Evolutionary conservation across 2,888 invertebrate genomes (phyloP).

Genomic region (Leucania comma): DNA sequence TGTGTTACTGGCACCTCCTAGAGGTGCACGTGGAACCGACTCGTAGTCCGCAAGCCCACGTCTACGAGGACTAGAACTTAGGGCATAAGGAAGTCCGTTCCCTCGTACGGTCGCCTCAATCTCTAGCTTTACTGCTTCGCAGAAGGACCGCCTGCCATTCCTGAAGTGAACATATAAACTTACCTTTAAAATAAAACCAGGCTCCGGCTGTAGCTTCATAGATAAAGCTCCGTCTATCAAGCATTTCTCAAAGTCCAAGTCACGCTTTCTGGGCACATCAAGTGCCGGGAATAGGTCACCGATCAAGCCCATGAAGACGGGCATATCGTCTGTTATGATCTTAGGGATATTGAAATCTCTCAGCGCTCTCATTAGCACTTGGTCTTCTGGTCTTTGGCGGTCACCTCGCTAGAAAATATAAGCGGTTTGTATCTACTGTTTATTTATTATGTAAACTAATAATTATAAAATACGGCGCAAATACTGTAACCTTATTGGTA

Average conservation of each 20-base stretch:
- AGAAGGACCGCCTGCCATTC: too few relatives aligned
- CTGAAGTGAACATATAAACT: background rate
- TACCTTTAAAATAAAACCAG: slow-evolving; percentile 96
- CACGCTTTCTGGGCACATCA: slow-evolving; percentile 97
- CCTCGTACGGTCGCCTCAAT: too few relatives aligned
- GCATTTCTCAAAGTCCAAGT: slow-evolving; percentile 95
- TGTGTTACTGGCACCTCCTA: too few relatives aligned
- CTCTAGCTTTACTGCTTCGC: too few relatives aligned
- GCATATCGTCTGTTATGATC: slow-evolving; percentile 97
- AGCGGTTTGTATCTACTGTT: slow-evolving; percentile 4
- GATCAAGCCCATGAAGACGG: slow-evolving; percentile 98
- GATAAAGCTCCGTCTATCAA: slow-evolving; percentile 95
- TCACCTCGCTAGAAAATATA: slow-evolving; percentile 91
- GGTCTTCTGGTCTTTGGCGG: slow-evolving; percentile 95
- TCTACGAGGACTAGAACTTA: too few relatives aligned
- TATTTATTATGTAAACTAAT: too few relatives aligned
- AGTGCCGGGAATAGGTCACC: slow-evolving; percentile 98
- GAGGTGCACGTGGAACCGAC: too few relatives aligned
- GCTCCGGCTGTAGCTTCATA: slow-evolving; percentile 97
- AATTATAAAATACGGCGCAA: too few relatives aligned
- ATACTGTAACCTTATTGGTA: too few relatives aligned
- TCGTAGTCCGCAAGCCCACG: too few relatives aligned
- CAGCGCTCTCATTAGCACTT: slow-evolving; percentile 97
- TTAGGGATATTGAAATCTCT: slow-evolving; percentile 98
- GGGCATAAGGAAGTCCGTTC: too few relatives aligned